Evolutionary conservation across 1,140 invertebrate genomes (phyloP), one percentile per base, ranked within the genome.

Genomic region (Luehdorfia chinensis): DNA sequence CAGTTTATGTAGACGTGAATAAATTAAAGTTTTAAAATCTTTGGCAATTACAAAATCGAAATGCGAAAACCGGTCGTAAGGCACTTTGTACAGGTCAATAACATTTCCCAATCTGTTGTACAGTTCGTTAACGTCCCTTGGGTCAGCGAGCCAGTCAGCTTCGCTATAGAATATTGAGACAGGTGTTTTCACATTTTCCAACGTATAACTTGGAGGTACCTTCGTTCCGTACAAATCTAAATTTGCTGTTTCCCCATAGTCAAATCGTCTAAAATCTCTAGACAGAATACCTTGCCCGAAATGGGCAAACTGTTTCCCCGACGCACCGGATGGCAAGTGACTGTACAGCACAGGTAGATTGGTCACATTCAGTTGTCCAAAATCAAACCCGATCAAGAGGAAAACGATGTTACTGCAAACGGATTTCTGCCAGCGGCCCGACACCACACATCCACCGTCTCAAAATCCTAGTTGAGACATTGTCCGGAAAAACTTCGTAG

Each of bases 251-350:
- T 45, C 53, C 5, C 88, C 88, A 9, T 86, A 80, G 68, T 90
- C 88, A 31, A 71, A 90, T 37, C 85, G 75, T 0, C 75, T 64
- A 37, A 90, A 90, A 0, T 70, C 63, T 0, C 76, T 83, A 0
- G 74, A 87, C 8, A 87, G 65, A 1, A 88, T 79, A 4, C 87
- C 83, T 61, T 93, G 93, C 0, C 88, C 91, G 59, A 88, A 94
- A 65, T 95, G 93, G 8, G 93, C 84, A 4, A 96, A 72, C 66
- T 96, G 94, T 60, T 92, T 92, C 31, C 90, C 90, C 0, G 94
- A 93, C 1, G 94, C 90, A 8, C 95, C 95, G 3, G 94, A 92
- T 0, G 96, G 95, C 9, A 89, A 87, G 63, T 96, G 94, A 0
- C 90, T 89, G 21, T 93, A 84, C 47, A 96, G 91, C 0, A 95